Base-by-base conservation (phyloP, 2,113 vertebrate genomes). In the Psilopsiagon aymara region DNA sequence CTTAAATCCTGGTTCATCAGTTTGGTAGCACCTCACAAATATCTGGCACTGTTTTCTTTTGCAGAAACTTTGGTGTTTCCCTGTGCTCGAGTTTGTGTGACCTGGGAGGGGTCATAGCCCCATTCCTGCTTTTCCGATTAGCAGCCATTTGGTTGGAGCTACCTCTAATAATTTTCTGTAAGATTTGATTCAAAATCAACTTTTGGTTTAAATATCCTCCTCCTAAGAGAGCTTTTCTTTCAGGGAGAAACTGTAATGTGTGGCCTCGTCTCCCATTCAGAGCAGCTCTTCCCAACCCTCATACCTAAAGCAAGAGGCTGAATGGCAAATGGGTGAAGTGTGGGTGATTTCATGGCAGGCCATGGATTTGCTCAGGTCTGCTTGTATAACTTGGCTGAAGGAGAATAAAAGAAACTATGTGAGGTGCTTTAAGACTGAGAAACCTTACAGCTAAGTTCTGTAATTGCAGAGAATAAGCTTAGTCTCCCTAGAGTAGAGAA, bases 101-200 rank as follows among this genome's bases (percentile, higher is more conserved):
- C 63, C 52, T 99, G 5, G 99, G 99, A 49, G 99, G 99, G 7
- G 99, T 99, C 68, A 95, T 99, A 44, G 98, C 99, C 49, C 99
- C 99, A 0, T 99, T 99, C 96, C 96, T 99, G 76, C 98, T 99
- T 83, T 99, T 99, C 92, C 98, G 99, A 46, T 97, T 99, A 28
- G 98, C 99, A 23, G 98, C 94, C 27, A 16, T 99, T 96, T 99
- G 99, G 99, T 93, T 99, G 44, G 99, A 99, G 62, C 98, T 99
- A 90, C 99, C 99, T 57, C 98, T 99, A 21, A 98, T 99, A 91
- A 98, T 99, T 97, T 99, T 99, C 43, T 99, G 99, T 99, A 95
- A 95, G 98, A 96, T 87, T 51, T 78, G 19, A 6, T 64, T 90
- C 68, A 6, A 52, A 17, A 14, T 31, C 5, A 29, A 17, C 2